Percentiles rank a stretch among this genome's conserved stretches.
Evolutionary conservation across 1,140 invertebrate genomes (phyloP).

Genomic region (Bombus cullumanus): DNA sequence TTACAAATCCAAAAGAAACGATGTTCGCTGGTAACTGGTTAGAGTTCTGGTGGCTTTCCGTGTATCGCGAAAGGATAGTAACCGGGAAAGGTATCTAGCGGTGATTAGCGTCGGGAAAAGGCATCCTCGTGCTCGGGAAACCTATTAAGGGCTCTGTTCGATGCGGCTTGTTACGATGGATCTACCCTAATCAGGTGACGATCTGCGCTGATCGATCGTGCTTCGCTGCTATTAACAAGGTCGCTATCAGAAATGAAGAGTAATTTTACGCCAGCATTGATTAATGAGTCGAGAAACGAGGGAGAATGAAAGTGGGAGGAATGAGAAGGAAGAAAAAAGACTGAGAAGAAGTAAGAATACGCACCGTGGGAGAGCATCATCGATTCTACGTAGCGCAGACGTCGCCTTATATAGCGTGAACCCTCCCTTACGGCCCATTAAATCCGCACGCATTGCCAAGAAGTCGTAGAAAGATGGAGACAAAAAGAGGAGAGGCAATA

Average conservation of each 20-base stretch:
- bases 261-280: constrained; percentile 45
- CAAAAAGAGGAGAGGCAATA: constrained; percentile 19
- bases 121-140: neutral
- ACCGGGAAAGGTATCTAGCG: constrained; percentile 28
- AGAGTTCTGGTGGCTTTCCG: neutral
- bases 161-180: neutral
- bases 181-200: constrained; percentile 46
- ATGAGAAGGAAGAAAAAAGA: neutral
- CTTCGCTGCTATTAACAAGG: constrained; percentile 35
- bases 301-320: neutral
- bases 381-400: constrained; percentile 49
- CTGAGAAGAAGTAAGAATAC: neutral
- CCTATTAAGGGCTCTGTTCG: constrained; percentile 18
- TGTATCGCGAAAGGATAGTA: constrained; percentile 28
- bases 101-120: constrained; percentile 27
- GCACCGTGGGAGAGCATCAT: constrained; percentile 48
- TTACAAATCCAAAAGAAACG: neutral
- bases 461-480: constrained; percentile 41
- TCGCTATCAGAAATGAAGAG: constrained; percentile 30
- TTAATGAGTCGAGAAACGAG: constrained; percentile 30
- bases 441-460: constrained; percentile 53
- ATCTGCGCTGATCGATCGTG: constrained; percentile 39
- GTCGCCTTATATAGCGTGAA: constrained; percentile 49
- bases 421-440: constrained; percentile 63
- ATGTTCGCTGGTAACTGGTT: neutral